Conservation (phyloP, 2,113 vertebrate species). For the Drymodes brunneopygia region DNA sequence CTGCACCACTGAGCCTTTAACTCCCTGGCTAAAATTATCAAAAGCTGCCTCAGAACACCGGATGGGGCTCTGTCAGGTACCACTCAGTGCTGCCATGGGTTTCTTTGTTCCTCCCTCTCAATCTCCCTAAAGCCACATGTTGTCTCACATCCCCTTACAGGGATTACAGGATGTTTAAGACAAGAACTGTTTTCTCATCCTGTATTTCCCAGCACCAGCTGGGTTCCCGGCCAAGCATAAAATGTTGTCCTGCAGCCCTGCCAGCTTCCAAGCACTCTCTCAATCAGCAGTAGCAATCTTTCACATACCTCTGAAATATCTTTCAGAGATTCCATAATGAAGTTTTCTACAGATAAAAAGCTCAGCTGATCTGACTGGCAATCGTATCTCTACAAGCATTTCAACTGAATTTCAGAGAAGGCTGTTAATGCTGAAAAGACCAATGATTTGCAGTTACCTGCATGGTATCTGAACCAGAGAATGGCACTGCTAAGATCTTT, state of each 20-base stretch:
- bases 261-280: not conserved
- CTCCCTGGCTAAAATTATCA: not conserved
- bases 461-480: not conserved
- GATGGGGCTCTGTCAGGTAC: not conserved
- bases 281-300: not conserved
- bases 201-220: not conserved
- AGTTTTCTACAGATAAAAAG: not conserved
- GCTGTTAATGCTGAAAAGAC: not conserved
- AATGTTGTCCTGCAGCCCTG: not conserved
- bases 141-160: conserved; percentile 11
- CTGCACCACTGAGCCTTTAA: not conserved
- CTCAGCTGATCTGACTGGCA: not conserved
- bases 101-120: not conserved
- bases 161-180: not conserved
- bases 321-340: not conserved
- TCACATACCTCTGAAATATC: not conserved
- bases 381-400: not conserved
- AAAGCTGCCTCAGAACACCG: not conserved
- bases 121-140: not conserved
- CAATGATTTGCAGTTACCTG: not conserved
- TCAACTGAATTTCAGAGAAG: not conserved
- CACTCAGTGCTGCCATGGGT: not conserved
- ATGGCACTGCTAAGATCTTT: not conserved
- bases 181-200: not conserved
- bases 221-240: not conserved